These are phyloP conservation scores for Lycia hirtaria DNA, from an alignment of 2,888 invertebrate species.

Conservation along the genomic window DNA sequence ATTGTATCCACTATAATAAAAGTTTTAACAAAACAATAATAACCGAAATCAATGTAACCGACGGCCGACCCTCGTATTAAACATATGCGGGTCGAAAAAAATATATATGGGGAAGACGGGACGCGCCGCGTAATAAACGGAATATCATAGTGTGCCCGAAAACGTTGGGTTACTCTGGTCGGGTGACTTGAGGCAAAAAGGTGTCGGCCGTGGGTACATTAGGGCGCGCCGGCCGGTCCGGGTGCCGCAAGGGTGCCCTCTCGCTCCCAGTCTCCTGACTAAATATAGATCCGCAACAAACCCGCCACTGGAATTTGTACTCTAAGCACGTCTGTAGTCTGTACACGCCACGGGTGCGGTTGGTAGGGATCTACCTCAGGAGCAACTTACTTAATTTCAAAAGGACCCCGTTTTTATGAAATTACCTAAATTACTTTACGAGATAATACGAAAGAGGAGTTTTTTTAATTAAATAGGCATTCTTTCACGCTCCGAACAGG, in stretches of 20 bases:
- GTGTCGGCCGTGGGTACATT: conserved; percentile 51
- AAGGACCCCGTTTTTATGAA: conserved; percentile 7
- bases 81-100: conserved; percentile 76
- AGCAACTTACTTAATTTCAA: conserved; percentile 31
- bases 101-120: conserved; percentile 49
- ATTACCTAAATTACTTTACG: conserved; percentile 4
- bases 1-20: conserved; percentile 41
- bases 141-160: conserved; percentile 66
- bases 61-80: conserved; percentile 59
- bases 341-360: conserved; percentile 39
- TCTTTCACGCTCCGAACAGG: not conserved
- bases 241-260: conserved; percentile 56
- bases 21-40: conserved; percentile 56
- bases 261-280: conserved; percentile 47
- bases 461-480: not conserved
- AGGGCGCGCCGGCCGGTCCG: conserved; percentile 44
- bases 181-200: conserved; percentile 49
- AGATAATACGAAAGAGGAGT: conserved; percentile 1
- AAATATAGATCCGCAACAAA: conserved; percentile 71
- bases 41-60: conserved; percentile 57
- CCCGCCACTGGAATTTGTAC: conserved; percentile 64
- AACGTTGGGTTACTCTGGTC: conserved; percentile 41
- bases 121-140: conserved; percentile 62
- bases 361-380: conserved; percentile 38
- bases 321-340: conserved; percentile 63